phyloP scores from a whole-genome alignment of 1,140 invertebrate species.

The Drosophila ambigua region DNA sequence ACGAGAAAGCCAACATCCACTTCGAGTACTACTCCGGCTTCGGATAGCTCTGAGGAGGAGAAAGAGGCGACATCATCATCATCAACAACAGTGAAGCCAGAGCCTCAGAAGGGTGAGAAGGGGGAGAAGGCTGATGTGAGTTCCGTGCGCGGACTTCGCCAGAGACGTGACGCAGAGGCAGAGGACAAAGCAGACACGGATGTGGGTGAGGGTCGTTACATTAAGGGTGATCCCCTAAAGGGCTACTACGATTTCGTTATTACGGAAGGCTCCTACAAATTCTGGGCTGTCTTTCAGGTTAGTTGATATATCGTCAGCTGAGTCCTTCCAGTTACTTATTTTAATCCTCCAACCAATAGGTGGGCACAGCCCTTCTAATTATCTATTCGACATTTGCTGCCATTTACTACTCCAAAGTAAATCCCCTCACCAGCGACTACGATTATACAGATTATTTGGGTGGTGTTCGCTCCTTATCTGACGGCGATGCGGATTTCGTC shows the following conservation, averaged over 20 bases:
- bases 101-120: slow-evolving; percentile 26
- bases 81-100: slow-evolving; percentile 24
- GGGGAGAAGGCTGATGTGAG: slow-evolving; percentile 30
- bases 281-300: slow-evolving; percentile 93
- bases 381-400: slow-evolving; percentile 93
- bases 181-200: slow-evolving; percentile 42
- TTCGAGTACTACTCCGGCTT: slow-evolving; percentile 15
- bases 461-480: slow-evolving; percentile 85
- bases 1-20: slow-evolving; percentile 36
- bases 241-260: slow-evolving; percentile 93
- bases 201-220: slow-evolving; percentile 80
- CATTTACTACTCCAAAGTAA: slow-evolving; percentile 93
- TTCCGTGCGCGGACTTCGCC: slow-evolving; percentile 51
- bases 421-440: slow-evolving; percentile 89
- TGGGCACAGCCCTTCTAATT: slow-evolving; percentile 90
- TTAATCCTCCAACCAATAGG: slow-evolving; percentile 83
- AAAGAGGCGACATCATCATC: slow-evolving; percentile 10
- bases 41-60: slow-evolving; percentile 34
- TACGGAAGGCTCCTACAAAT: slow-evolving; percentile 93
- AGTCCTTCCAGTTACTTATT: neutral
- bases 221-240: slow-evolving; percentile 88
- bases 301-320: slow-evolving; percentile 6
- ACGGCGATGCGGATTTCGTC: slow-evolving; percentile 84
- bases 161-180: slow-evolving; percentile 49
- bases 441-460: slow-evolving; percentile 89